Evolutionary conservation across 2,113 vertebrate genomes (phyloP).

Genomic region (Blennius ocellaris): DNA sequence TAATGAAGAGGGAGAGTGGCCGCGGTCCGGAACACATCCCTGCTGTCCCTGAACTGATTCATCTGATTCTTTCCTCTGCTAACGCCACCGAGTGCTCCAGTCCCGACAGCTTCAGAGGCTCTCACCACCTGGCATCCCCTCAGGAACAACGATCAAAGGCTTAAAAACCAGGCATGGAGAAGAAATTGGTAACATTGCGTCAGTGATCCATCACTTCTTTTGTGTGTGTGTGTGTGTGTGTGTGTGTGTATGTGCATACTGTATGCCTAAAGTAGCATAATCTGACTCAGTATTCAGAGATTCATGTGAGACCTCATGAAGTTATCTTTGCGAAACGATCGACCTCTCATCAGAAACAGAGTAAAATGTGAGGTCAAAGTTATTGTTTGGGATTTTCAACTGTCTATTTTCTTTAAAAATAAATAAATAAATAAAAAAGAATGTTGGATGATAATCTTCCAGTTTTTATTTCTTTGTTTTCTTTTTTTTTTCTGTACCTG

Average conservation of each 20-base stretch:
- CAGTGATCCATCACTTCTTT: slow-evolving; percentile 53
- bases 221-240: background rate
- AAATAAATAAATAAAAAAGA: too few species aligned
- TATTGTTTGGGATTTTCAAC: slow-evolving; percentile 39
- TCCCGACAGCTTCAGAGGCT: slow-evolving; percentile 44
- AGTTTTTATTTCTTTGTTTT: slow-evolving; percentile 31
- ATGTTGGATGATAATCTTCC: slow-evolving; percentile 26
- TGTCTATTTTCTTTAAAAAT: slow-evolving; percentile 19
- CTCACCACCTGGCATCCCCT: slow-evolving; percentile 33
- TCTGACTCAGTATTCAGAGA: slow-evolving; percentile 49
- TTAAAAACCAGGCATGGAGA: slow-evolving; percentile 7
- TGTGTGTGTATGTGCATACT: slow-evolving; percentile 41
- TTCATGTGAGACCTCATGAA: slow-evolving; percentile 39
- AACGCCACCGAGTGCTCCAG: slow-evolving; percentile 33
- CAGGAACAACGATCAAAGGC: slow-evolving; percentile 37
- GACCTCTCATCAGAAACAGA: slow-evolving; percentile 48
- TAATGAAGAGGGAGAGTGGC: slow-evolving; percentile 10
- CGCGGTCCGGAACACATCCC: slow-evolving; percentile 27
- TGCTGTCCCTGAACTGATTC: slow-evolving; percentile 39
- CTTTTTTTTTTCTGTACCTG: slow-evolving; percentile 36
- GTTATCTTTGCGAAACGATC: slow-evolving; percentile 44
- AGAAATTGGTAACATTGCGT: slow-evolving; percentile 32
- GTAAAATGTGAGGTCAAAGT: slow-evolving; percentile 42
- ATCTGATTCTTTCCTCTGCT: slow-evolving; percentile 49
- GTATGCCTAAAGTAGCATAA: slow-evolving; percentile 50